Base-by-base conservation (phyloP, 2,113 vertebrate species). In the Pachycephala philippinensis region DNA sequence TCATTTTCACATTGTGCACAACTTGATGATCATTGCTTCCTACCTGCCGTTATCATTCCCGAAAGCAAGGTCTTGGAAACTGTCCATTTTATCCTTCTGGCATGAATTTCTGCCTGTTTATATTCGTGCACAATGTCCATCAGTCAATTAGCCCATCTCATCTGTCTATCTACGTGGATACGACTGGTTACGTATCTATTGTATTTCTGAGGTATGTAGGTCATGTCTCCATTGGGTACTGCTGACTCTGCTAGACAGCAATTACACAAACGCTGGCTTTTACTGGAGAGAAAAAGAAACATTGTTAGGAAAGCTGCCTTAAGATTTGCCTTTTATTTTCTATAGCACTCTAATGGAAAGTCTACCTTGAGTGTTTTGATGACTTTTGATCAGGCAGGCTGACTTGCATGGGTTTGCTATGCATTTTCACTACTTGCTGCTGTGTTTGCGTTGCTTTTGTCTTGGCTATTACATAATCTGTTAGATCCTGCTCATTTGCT, bases 121-220 rank as follows among this genome's bases (percentile, higher is more conserved):
- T 59, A 56, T 89, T 87, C 6, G 1, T 76, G 33, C 69, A n/a
- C 52, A 22, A 35, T n/a, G 64, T 81, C 88, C 83, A 65, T 80
- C 44, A 88, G 79, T 96, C 88, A 92, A 11, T 92, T 93, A 93
- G 80, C 63, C 60, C 53, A n/a, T 89, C 72, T 93, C 66, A 81
- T 95, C 85, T 39, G 49, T 49, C 68, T 78, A 9, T 91, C 75
- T 93, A 0, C 7, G 0, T 92, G 72, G 64, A 13, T 71, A 21
- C 0, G 4, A 74, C 49, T 56, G 72, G 52, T 64, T 93, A 66
- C 3, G 3, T 74, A 75, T 85, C 95, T 71, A 68, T 87, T 95
- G 83, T 95, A 72, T 93, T 97, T 86, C 77, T 1, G 19, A 95
- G 90, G 88, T 97, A 97, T 94, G 88, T 97, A 97, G 95, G 96